Evolutionary conservation across 1,140 invertebrate genomes (phyloP).

Genomic region (Drosophila simulans): DNA sequence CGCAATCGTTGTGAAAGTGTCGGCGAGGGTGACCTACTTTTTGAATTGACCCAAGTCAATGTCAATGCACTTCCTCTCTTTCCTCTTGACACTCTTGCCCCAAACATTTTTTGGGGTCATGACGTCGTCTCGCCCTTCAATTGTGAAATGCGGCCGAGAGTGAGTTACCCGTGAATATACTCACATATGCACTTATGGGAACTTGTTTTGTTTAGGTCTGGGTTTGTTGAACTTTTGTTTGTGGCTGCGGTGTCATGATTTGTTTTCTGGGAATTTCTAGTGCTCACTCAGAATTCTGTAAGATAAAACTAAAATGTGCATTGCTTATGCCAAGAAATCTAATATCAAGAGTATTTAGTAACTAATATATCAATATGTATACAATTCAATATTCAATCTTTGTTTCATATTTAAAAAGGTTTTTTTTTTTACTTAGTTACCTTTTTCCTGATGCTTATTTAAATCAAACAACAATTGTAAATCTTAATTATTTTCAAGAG

Average conservation of each 20-base stretch:
- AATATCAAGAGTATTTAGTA: not conserved
- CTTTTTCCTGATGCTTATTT: too few species aligned
- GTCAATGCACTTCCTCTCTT: slow-evolving; percentile 38
- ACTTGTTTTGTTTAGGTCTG: slow-evolving; percentile 55
- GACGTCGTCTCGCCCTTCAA: slow-evolving; percentile 17
- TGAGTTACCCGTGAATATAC: slow-evolving; percentile 14
- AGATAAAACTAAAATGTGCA: not conserved
- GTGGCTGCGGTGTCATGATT: slow-evolving; percentile 9
- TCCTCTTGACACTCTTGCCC: not conserved
- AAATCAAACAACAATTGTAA: not conserved
- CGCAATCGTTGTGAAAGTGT: slow-evolving; percentile 51
- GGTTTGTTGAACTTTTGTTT: slow-evolving; percentile 55
- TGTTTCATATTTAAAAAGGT: too few species aligned
- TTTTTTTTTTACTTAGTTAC: too few species aligned
- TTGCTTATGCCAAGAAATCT: not conserved
- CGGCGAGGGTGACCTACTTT: slow-evolving; percentile 42
- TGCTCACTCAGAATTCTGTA: not conserved
- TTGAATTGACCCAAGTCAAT: slow-evolving; percentile 30
- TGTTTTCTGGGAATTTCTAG: slow-evolving; percentile 18
- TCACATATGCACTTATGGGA: slow-evolving; percentile 38
- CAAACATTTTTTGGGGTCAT: slow-evolving; percentile 7
- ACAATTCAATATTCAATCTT: too few species aligned
- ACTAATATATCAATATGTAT: too few species aligned
- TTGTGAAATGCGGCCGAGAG: slow-evolving; percentile 39
- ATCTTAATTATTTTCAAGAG: not conserved